Percentiles rank a stretch among this genome's conserved stretches.
These are phyloP conservation scores for Papilio xuthus DNA, from an alignment of 1,140 invertebrate species.

Conservation along the genomic window DNA sequence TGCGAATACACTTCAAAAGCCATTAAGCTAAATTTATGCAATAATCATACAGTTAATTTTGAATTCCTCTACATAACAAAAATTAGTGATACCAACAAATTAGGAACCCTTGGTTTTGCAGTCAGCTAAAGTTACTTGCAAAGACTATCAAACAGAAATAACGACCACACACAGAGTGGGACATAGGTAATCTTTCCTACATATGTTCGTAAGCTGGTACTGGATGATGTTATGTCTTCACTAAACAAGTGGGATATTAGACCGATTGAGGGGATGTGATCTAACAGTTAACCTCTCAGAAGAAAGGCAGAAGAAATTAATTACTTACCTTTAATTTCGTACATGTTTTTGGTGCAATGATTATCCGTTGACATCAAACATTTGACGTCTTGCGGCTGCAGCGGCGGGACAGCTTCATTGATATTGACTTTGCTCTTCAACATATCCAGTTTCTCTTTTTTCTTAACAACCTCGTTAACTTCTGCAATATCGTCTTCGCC, in stretches of 20 bases:
- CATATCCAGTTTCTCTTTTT: conserved; percentile 53
- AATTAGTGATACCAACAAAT: too few species aligned
- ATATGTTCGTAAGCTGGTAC: not conserved
- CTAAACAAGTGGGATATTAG: too few species aligned
- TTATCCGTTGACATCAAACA: conserved; percentile 72
- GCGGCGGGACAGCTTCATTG: conserved; percentile 53
- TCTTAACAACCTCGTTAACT: conserved; percentile 62
- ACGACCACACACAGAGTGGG: too few species aligned
- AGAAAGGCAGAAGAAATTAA: not conserved
- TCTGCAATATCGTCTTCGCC: conserved; percentile 65
- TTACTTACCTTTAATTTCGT: conserved; percentile 68
- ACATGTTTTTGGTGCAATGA: conserved; percentile 67
- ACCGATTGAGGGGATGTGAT: not conserved
- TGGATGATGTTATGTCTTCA: not conserved
- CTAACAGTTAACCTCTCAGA: not conserved
- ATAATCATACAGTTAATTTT: too few species aligned
- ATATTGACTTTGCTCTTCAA: conserved; percentile 54
- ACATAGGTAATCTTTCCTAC: too few species aligned
- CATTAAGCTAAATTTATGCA: too few species aligned
- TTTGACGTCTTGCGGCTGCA: conserved; percentile 67
- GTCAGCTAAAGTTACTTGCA: too few species aligned
- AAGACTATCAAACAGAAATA: too few species aligned
- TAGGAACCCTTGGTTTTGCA: too few species aligned
- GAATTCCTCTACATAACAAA: too few species aligned
- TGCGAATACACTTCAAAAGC: too few species aligned